Percentiles rank a stretch among this genome's conserved stretches.
These are phyloP conservation scores for Polydesmus complanatus DNA, from an alignment of 2,888 invertebrate genomes.

Conservation along the genomic window DNA sequence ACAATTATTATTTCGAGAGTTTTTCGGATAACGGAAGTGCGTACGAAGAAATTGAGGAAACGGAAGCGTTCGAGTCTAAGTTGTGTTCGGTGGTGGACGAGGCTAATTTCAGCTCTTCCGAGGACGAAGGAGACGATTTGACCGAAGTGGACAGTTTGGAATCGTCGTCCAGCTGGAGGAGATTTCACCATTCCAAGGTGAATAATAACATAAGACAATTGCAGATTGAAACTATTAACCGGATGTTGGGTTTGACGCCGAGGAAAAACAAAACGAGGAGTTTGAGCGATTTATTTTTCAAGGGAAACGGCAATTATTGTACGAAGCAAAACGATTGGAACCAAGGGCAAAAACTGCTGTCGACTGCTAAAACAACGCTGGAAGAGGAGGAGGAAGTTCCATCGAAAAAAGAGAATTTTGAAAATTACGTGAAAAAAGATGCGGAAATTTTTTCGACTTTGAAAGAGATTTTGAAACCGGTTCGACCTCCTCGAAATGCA, in stretches of 20 bases:
- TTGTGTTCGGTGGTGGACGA: neutral
- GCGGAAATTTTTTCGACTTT: slow-evolving; percentile 11
- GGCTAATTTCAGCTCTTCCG: no score
- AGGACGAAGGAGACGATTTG: neutral
- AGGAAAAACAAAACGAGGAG: no score
- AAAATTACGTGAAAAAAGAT: slow-evolving; percentile 5
- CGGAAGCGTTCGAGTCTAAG: no score
- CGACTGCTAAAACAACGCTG: no score
- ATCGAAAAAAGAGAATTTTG: no score
- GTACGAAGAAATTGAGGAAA: neutral
- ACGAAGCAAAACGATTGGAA: no score
- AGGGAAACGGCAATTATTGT: no score
- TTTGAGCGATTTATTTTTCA: no score
- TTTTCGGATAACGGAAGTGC: neutral
- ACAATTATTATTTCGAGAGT: neutral
- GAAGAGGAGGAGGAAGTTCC: no score
- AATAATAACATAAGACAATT: neutral
- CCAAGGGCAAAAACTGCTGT: no score
- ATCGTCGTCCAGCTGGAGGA: neutral
- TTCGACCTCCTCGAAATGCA: no score
- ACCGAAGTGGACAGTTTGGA: neutral
- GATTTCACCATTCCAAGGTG: neutral
- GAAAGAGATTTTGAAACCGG: no score
- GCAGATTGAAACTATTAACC: neutral
- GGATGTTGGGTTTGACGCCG: neutral